Conservation (phyloP, 2,113 vertebrate species). For the Fukomys damarensis region DNA sequence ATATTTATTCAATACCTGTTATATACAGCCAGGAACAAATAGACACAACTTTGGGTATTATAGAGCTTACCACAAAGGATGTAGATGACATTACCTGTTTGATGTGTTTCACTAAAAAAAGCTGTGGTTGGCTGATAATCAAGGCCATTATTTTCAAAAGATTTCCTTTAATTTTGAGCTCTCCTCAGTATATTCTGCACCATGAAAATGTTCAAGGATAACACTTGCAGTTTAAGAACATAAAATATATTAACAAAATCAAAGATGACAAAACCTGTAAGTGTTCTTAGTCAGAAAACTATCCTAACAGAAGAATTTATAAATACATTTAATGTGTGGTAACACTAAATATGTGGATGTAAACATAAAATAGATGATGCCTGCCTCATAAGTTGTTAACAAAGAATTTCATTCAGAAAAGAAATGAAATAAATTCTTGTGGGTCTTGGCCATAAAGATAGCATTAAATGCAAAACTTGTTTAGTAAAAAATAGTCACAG, state of each 20-base stretch:
- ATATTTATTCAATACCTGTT: neutral
- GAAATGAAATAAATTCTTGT: constrained; percentile 35
- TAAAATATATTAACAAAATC: constrained; percentile 46
- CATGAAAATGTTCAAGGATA: constrained; percentile 21
- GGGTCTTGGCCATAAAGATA: neutral
- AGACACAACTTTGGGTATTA: neutral
- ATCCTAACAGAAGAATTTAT: constrained; percentile 26
- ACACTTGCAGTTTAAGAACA: constrained; percentile 42
- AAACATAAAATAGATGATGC: neutral
- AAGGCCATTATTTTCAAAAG: constrained; percentile 22
- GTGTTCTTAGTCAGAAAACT: constrained; percentile 44
- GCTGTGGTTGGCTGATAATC: constrained; percentile 1
- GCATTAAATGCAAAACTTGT: constrained; percentile 56
- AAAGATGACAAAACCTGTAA: constrained; percentile 12
- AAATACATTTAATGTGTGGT: neutral
- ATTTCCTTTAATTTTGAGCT: constrained; percentile 32
- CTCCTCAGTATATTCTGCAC: constrained; percentile 25
- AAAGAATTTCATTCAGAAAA: constrained; percentile 59
- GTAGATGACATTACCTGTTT: neutral
- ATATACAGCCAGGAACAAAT: neutral
- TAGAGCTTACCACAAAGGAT: neutral
- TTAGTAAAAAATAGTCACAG: constrained; percentile 70
- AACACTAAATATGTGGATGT: neutral
- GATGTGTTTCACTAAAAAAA: neutral
- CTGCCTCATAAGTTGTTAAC: neutral